phyloP scores from a whole-genome alignment of 2,797 vertebrate species.

The Ataeniobius toweri region DNA sequence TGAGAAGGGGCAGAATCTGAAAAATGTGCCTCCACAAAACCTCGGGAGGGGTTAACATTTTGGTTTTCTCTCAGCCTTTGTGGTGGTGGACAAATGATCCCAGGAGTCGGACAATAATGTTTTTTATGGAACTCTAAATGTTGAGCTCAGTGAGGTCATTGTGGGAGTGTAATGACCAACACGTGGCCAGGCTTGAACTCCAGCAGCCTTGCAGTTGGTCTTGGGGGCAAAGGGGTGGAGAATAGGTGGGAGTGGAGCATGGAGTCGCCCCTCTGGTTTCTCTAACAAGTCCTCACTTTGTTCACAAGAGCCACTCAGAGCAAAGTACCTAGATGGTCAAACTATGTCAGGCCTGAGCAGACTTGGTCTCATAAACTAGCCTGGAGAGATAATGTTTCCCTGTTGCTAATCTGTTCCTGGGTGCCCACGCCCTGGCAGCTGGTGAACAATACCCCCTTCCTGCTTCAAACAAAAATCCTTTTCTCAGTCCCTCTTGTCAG shows the following conservation, averaged over 20 bases:
- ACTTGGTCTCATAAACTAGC: conserved; percentile 79
- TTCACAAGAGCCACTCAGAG: conserved; percentile 83
- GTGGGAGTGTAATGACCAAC: conserved; percentile 87
- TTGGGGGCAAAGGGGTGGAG: conserved; percentile 71
- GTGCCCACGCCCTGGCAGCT: conserved; percentile 83
- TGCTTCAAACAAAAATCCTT: conserved; percentile 80
- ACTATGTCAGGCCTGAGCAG: conserved; percentile 46
- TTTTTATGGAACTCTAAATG: conserved; percentile 93
- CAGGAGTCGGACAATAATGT: conserved; percentile 91
- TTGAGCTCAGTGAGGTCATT: conserved; percentile 89
- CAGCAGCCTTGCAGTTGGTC: conserved; percentile 77
- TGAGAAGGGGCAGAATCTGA: conserved; percentile 80
- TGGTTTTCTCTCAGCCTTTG: conserved; percentile 81
- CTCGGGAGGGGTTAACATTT: conserved; percentile 84
- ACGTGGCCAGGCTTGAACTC: conserved; percentile 91
- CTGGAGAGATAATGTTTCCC: conserved; percentile 89
- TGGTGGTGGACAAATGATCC: conserved; percentile 88
- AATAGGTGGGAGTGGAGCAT: conserved; percentile 60
- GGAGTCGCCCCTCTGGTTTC: conserved; percentile 70
- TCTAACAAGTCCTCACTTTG: conserved; percentile 87
- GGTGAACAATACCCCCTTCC: conserved; percentile 80
- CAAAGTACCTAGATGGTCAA: conserved; percentile 83
- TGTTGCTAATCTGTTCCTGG: conserved; percentile 81
- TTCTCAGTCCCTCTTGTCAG: conserved; percentile 57
- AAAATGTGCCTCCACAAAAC: conserved; percentile 79